Conservation (phyloP, 2,113 vertebrate species). For the Erpornis zantholeuca region DNA sequence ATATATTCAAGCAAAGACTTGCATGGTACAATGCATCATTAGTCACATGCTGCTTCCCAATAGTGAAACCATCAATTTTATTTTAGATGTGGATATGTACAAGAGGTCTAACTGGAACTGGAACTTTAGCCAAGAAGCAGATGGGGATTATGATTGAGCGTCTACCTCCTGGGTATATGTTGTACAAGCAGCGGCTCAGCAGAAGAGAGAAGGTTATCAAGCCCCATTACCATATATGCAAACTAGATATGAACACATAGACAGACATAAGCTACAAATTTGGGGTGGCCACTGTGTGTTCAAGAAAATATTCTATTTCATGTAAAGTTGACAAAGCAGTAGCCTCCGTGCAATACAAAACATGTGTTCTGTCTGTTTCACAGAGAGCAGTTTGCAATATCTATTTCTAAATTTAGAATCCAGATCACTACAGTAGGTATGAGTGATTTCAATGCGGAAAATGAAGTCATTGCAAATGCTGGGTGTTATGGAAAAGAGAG, state of each 20-base stretch:
- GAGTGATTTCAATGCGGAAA: background rate
- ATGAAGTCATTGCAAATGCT: background rate
- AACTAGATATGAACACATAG: background rate
- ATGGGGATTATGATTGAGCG: conserved; percentile 43
- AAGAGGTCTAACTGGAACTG: background rate
- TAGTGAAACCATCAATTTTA: conserved; percentile 28
- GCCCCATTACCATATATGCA: background rate
- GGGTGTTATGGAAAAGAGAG: background rate
- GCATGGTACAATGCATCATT: background rate
- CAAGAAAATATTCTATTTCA: background rate
- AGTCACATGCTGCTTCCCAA: conserved; percentile 10
- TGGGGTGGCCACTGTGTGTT: background rate
- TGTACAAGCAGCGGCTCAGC: conserved; percentile 5
- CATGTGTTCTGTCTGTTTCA: background rate
- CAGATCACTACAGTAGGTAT: background rate
- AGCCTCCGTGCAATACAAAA: background rate
- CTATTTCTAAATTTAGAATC: background rate
- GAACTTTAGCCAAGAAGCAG: conserved; percentile 41
- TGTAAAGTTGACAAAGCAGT: background rate
- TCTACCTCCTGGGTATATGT: conserved; percentile 21
- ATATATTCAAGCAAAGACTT: background rate
- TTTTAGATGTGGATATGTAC: conserved; percentile 5
- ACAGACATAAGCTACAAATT: background rate
- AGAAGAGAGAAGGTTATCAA: background rate
- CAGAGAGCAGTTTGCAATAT: background rate